Percentiles rank a stretch among this genome's conserved stretches.
Evolutionary conservation across 2,888 invertebrate genomes (phyloP).

Genomic region (Parnassius glacialis): DNA sequence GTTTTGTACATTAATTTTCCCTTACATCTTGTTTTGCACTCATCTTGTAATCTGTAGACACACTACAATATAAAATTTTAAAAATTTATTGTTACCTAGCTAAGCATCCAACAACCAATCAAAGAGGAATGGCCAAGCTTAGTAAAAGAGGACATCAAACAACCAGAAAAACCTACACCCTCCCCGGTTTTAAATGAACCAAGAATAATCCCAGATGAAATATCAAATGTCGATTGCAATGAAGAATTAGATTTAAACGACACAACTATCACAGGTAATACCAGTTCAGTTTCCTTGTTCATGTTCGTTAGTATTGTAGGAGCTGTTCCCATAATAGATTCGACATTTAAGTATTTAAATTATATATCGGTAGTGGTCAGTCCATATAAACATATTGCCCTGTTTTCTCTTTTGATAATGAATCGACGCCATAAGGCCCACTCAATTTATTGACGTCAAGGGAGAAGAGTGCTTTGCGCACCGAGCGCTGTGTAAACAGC

Average conservation of each 20-base stretch:
- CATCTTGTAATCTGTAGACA: too few species aligned
- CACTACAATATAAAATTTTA: too few species aligned
- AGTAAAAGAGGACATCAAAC: conserved; percentile 33
- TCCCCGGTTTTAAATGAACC: conserved; percentile 41
- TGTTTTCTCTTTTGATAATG: too few species aligned
- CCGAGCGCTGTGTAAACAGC: too few species aligned
- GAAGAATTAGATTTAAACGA: conserved; percentile 30
- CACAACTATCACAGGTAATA: conserved; percentile 32
- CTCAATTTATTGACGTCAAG: too few species aligned
- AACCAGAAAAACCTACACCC: conserved; percentile 13
- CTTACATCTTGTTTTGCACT: too few species aligned
- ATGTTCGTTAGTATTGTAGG: background rate
- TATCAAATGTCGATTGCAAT: conserved; percentile 32
- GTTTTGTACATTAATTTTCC: too few species aligned
- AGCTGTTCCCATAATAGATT: background rate
- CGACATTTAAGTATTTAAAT: background rate
- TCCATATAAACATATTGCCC: too few species aligned
- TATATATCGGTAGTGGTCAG: too few species aligned
- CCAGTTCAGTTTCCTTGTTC: background rate
- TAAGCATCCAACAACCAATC: conserved; percentile 43
- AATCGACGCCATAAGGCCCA: too few species aligned
- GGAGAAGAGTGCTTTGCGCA: too few species aligned
- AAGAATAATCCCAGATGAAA: conserved; percentile 39
- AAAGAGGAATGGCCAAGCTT: conserved; percentile 66
- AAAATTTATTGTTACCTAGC: conserved; percentile 36